phyloP scores from a whole-genome alignment of 2,888 invertebrate genomes.

The Leucoma salicis region DNA sequence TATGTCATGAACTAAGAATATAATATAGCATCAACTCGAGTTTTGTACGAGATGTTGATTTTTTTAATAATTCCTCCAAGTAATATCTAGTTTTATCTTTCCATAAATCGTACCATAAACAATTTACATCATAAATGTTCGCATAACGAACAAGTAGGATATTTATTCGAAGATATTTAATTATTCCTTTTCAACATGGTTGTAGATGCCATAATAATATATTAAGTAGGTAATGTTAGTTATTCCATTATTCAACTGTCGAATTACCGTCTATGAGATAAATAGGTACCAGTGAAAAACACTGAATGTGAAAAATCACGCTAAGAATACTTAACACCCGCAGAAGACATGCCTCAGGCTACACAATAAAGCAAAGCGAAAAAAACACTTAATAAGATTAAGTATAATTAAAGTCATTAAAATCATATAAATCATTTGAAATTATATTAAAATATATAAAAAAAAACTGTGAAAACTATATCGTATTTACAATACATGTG shows the following conservation, averaged over 20 bases:
- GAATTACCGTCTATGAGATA: slow-evolving; percentile 34
- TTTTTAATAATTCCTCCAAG: slow-evolving; percentile 34
- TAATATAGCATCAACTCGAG: slow-evolving; percentile 28
- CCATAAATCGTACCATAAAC: slow-evolving; percentile 31
- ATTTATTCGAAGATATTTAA: slow-evolving; percentile 31
- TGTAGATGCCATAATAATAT: slow-evolving; percentile 46
- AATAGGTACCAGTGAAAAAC: slow-evolving; percentile 7
- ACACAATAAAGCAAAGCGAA: slow-evolving; percentile 21
- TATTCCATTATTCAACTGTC: slow-evolving; percentile 39
- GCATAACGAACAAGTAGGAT: slow-evolving; percentile 28
- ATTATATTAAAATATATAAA: slow-evolving; percentile 48
- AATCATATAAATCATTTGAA: slow-evolving; percentile 57
- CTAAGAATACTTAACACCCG: not conserved
- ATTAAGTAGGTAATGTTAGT: slow-evolving; percentile 38
- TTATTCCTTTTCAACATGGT: slow-evolving; percentile 36
- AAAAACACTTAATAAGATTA: slow-evolving; percentile 66
- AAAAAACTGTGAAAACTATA: slow-evolving; percentile 29
- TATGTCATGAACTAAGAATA: slow-evolving; percentile 18
- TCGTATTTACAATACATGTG: slow-evolving; percentile 12
- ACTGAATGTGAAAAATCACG: slow-evolving; percentile 6
- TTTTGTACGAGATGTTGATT: slow-evolving; percentile 30
- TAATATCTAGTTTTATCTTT: slow-evolving; percentile 25
- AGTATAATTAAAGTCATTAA: no score
- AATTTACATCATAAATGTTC: slow-evolving; percentile 27
- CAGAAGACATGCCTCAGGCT: not conserved